Percentiles rank a stretch among this genome's conserved stretches.
Conservation (phyloP, 2,113 vertebrate species). For the Xenopus tropicalis region DNA sequence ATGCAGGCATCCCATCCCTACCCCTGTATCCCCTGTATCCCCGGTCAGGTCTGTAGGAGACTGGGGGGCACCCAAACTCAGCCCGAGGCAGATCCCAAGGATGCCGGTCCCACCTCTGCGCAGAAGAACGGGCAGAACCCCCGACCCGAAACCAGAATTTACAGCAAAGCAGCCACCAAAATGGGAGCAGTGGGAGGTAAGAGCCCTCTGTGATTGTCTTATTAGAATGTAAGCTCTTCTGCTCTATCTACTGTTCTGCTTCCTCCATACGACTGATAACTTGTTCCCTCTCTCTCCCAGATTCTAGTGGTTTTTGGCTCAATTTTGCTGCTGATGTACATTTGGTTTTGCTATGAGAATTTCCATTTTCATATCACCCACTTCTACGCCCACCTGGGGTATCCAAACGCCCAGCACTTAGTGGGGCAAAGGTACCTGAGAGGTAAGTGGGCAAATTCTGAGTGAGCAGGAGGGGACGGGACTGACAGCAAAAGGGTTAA, state of each 20-base stretch:
- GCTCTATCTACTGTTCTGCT: background rate
- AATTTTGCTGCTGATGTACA: background rate
- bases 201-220: background rate
- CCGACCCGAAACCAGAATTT: background rate
- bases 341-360: background rate
- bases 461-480: too few species aligned
- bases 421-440: too few species aligned
- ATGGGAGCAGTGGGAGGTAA: background rate
- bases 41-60: background rate
- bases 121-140: background rate
- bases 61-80: background rate
- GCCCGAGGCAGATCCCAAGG: background rate
- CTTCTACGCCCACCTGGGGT: too few species aligned
- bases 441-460: too few species aligned
- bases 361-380: background rate
- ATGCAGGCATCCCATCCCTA: background rate
- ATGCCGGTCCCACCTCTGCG: background rate
- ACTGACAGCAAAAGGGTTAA: too few species aligned
- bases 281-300: background rate
- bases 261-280: background rate
- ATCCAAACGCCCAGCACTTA: too few species aligned
- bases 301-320: background rate
- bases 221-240: background rate
- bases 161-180: background rate
- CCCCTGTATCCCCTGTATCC: too few species aligned